Evolutionary conservation across 2,113 vertebrate genomes (phyloP).

Genomic region (Petrocephalus zakoni): DNA sequence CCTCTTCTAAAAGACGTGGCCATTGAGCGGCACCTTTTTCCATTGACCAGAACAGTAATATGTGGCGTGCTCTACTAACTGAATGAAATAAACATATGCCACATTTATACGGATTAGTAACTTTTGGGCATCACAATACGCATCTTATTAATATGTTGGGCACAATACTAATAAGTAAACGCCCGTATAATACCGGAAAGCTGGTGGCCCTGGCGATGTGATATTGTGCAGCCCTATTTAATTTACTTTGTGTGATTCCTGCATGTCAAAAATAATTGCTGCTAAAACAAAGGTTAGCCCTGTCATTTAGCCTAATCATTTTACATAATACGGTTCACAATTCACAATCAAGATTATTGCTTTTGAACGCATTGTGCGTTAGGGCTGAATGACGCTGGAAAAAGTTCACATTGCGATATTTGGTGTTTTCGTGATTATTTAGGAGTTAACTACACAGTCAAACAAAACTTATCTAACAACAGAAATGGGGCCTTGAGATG

Average conservation of each 20-base stretch:
- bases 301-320: neutral
- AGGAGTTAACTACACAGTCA: neutral
- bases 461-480: neutral
- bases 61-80: too few relatives aligned
- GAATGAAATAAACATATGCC: too few relatives aligned
- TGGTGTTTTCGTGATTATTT: neutral
- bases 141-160: too few relatives aligned
- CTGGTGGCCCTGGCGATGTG: too few relatives aligned
- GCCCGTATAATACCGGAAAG: too few relatives aligned
- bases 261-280: neutral
- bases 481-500: neutral
- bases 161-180: too few relatives aligned
- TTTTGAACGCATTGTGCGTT: neutral
- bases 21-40: too few relatives aligned
- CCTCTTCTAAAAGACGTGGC: too few relatives aligned
- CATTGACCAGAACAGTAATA: too few relatives aligned
- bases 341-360: neutral
- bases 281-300: neutral
- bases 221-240: too few relatives aligned
- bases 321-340: neutral
- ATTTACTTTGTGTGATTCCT: neutral
- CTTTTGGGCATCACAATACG: too few relatives aligned
- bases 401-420: neutral
- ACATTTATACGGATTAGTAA: too few relatives aligned
- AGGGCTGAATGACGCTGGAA: neutral